Evolutionary conservation across 2,888 invertebrate species (phyloP).

Genomic region (Perithous albicinctus): DNA sequence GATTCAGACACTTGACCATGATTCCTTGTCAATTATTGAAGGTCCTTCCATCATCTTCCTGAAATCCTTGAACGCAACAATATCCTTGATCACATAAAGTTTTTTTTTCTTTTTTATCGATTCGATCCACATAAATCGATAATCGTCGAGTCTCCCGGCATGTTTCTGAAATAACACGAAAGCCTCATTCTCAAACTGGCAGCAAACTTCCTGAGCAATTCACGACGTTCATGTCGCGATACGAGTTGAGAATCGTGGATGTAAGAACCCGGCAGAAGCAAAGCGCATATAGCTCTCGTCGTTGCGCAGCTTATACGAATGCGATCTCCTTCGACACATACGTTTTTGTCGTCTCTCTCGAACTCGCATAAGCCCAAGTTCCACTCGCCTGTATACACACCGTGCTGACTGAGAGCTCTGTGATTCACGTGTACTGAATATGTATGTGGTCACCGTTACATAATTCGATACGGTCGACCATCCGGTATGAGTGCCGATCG

Average conservation of each 20-base stretch:
- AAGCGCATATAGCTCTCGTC: slow-evolving; percentile 30
- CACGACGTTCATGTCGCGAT: slow-evolving; percentile 15
- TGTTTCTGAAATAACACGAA: neutral
- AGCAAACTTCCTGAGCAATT: slow-evolving; percentile 9
- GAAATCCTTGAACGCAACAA: neutral
- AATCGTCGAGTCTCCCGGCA: slow-evolving; percentile 12
- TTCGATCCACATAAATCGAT: slow-evolving; percentile 16
- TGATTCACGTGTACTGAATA: slow-evolving; percentile 51
- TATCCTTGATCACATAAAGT: slow-evolving; percentile 3
- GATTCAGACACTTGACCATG: neutral
- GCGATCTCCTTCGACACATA: slow-evolving; percentile 26
- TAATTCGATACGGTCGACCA: slow-evolving; percentile 56
- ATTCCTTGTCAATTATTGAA: too few relatives aligned
- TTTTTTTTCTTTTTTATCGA: too few relatives aligned
- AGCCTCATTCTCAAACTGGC: neutral
- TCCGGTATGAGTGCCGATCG: slow-evolving; percentile 45
- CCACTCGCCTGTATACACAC: slow-evolving; percentile 13
- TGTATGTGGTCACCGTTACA: slow-evolving; percentile 55
- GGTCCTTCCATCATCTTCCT: too few relatives aligned
- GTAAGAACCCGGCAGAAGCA: slow-evolving; percentile 3
- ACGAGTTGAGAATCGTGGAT: slow-evolving; percentile 34
- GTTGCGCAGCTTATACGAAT: slow-evolving; percentile 18
- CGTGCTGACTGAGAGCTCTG: slow-evolving; percentile 9
- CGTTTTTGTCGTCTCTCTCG: neutral
- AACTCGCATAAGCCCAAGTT: neutral